Conservation (phyloP, 2,797 vertebrate genomes). For the Cryptoprocta ferox region DNA sequence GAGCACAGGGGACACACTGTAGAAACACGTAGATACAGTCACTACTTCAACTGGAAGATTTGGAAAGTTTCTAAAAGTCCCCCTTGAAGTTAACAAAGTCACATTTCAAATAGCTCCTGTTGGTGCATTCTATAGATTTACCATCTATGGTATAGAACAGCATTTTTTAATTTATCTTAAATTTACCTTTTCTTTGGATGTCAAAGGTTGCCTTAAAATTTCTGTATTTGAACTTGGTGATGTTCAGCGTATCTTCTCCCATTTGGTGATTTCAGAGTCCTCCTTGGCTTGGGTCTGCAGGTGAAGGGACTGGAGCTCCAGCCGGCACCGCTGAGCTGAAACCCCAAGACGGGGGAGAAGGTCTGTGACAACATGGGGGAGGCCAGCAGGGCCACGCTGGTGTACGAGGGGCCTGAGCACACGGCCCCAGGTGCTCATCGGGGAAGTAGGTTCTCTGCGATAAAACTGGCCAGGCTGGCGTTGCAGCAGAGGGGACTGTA, state of each 20-base stretch:
- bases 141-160: rapidly evolving
- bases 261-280: too few relatives aligned
- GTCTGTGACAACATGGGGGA: background rate
- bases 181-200: background rate
- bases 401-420: background rate
- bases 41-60: background rate
- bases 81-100: background rate
- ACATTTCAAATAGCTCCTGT: background rate
- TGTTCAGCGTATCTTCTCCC: background rate
- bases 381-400: background rate
- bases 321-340: background rate
- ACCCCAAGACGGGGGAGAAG: rapidly evolving
- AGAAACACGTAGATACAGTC: background rate
- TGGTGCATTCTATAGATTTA: too few relatives aligned
- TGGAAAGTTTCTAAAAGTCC: background rate
- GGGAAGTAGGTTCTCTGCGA: background rate
- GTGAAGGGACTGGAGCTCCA: background rate
- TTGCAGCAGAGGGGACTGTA: background rate
- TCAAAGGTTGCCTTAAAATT: too few relatives aligned
- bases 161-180: background rate
- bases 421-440: background rate
- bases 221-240: background rate
- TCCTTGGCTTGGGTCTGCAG: background rate
- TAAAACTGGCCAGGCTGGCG: background rate
- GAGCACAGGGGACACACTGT: too few relatives aligned